A percentile compares a stretch with the other conserved stretches of the same genome.
Evolutionary conservation across 1,140 invertebrate species (phyloP).

Genomic region (Hylyphantes graminicola): DNA sequence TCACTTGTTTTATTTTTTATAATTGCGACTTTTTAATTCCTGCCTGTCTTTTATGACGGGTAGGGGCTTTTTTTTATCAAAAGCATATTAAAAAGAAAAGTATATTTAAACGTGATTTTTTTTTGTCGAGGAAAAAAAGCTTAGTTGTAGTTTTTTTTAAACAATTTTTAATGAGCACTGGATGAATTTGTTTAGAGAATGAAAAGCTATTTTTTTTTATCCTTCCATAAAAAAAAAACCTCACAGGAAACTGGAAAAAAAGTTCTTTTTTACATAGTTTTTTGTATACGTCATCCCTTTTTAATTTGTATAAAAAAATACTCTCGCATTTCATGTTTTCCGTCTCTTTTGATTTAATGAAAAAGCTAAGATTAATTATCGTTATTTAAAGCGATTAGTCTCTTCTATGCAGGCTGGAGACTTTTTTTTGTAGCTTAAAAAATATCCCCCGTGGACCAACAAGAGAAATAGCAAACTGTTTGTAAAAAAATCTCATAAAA

Average conservation of each 20-base stretch:
- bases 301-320: constrained; percentile 32
- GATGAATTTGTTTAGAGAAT: constrained; percentile 37
- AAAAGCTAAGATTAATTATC: constrained; percentile 58
- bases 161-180: constrained; percentile 52
- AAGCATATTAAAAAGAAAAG: constrained; percentile 12
- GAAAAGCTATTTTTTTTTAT: constrained; percentile 20
- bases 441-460: constrained; percentile 17
- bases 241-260: constrained; percentile 33
- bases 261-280: background rate
- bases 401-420: constrained; percentile 27
- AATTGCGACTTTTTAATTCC: constrained; percentile 43
- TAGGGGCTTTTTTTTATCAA: constrained; percentile 11
- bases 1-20: constrained; percentile 33
- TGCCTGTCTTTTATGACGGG: constrained; percentile 8
- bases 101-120: background rate
- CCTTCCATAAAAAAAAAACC: constrained; percentile 16
- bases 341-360: constrained; percentile 57
- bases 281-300: background rate
- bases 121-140: background rate
- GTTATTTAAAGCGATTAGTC: constrained; percentile 47
- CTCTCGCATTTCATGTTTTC: constrained; percentile 6
- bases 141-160: constrained; percentile 25
- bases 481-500: background rate
- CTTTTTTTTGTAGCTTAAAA: constrained; percentile 29
- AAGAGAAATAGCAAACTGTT: no score